Conservation (phyloP, 2,113 vertebrate species). For the Gallinago jamesoni region DNA sequence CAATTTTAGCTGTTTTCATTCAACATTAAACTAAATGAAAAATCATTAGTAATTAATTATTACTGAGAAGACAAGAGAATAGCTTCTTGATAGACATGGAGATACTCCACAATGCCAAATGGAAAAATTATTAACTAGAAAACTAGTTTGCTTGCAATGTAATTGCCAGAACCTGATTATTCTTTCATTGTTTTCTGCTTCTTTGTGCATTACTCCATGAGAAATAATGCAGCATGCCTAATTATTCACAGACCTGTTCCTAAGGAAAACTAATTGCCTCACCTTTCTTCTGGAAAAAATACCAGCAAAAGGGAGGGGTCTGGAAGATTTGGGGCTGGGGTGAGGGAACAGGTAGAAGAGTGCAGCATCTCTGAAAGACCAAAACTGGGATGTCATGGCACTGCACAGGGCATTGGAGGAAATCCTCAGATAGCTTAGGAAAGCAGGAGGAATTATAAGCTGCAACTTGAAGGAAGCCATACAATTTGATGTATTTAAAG, state of each 20-base stretch:
- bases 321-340: not conserved
- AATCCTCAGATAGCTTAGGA: not conserved
- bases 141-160: not conserved
- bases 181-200: not conserved
- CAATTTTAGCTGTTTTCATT: not conserved
- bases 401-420: accelerated
- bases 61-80: not conserved
- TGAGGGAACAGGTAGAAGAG: not conserved
- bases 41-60: constrained; percentile 19
- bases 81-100: not conserved
- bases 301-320: not conserved
- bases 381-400: not conserved
- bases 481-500: not conserved
- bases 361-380: not conserved
- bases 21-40: constrained; percentile 25
- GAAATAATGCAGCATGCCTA: not conserved
- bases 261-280: not conserved
- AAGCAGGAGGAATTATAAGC: not conserved
- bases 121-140: not conserved
- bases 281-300: not conserved
- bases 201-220: not conserved
- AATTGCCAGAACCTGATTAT: not conserved
- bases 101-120: not conserved
- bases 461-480: not conserved
- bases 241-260: not conserved